Percentiles rank a stretch among this genome's conserved stretches.
Conservation (phyloP, 1,140 invertebrate species). For the Cydia fagiglandana region DNA sequence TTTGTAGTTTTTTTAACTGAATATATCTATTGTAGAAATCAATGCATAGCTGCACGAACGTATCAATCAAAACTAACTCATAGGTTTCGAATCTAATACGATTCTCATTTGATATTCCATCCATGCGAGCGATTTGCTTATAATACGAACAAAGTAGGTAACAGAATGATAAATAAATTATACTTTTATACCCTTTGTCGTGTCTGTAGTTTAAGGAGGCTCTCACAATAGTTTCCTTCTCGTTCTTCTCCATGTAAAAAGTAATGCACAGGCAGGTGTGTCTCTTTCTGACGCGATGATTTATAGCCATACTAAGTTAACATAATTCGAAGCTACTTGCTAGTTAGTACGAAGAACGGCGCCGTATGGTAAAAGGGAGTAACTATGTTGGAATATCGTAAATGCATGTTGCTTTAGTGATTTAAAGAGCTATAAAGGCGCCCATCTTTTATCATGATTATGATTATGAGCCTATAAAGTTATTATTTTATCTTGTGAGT, state of each 20-base stretch:
- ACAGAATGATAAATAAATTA: constrained; percentile 32
- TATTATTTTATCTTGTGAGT: constrained; percentile 56
- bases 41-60: background rate
- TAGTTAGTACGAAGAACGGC: constrained; percentile 52
- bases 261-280: constrained; percentile 6
- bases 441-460: constrained; percentile 53
- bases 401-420: background rate
- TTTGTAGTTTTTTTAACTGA: background rate
- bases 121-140: constrained; percentile 29
- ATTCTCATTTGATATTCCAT: constrained; percentile 17
- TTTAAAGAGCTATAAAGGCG: background rate
- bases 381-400: background rate
- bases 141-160: constrained; percentile 31
- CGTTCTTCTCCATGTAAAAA: constrained; percentile 35
- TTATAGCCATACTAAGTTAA: constrained; percentile 56
- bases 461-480: constrained; percentile 61
- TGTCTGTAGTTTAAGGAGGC: constrained; percentile 34
- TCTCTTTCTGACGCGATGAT: constrained; percentile 55
- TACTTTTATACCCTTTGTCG: constrained; percentile 35
- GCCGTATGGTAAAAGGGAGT: constrained; percentile 35
- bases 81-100: constrained; percentile 10
- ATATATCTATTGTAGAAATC: background rate
- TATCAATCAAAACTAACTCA: constrained; percentile 21
- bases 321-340: constrained; percentile 45
- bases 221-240: constrained; percentile 48